phyloP scores from a whole-genome alignment of 1,140 invertebrate genomes.

The Zophobas atratus region DNA sequence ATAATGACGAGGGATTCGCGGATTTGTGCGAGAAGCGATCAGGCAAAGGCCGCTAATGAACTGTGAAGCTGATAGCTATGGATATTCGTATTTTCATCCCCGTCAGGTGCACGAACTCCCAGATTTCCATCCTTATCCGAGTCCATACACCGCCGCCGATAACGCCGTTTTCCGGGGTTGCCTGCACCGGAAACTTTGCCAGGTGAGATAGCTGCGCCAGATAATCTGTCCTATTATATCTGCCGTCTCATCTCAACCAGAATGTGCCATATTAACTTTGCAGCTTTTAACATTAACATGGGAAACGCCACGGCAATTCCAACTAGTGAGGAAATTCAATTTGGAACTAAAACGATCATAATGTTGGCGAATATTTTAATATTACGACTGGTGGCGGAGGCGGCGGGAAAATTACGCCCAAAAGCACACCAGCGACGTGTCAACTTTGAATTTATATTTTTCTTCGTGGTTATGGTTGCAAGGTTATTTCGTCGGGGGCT shows the following conservation, averaged over 20 bases:
- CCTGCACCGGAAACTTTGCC: slow-evolving; percentile 39
- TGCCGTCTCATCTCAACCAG: slow-evolving; percentile 33
- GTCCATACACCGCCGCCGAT: slow-evolving; percentile 27
- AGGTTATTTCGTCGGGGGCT: too few relatives aligned
- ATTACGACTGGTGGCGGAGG: neutral
- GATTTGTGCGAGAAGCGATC: slow-evolving; percentile 51
- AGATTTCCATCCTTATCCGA: slow-evolving; percentile 44
- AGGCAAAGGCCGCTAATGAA: slow-evolving; percentile 46
- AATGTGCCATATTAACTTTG: slow-evolving; percentile 42
- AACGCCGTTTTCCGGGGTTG: slow-evolving; percentile 22
- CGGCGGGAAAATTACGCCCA: neutral
- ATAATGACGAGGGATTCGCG: slow-evolving; percentile 46
- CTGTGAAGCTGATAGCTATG: slow-evolving; percentile 49
- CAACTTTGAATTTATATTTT: too few relatives aligned
- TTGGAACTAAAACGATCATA: slow-evolving; percentile 31
- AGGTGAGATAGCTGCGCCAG: slow-evolving; percentile 31
- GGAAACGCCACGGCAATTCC: slow-evolving; percentile 20
- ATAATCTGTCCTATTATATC: slow-evolving; percentile 42
- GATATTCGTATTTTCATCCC: slow-evolving; percentile 50
- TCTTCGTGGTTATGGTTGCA: too few relatives aligned
- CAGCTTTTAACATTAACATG: slow-evolving; percentile 32
- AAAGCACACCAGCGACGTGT: too few relatives aligned
- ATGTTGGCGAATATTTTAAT: slow-evolving; percentile 6
- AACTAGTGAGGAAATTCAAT: slow-evolving; percentile 24
- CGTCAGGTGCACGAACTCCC: slow-evolving; percentile 46